Percentiles rank a stretch among this genome's conserved stretches.
Conservation (phyloP, 2,888 invertebrate species). For the Xylota sylvarum region DNA sequence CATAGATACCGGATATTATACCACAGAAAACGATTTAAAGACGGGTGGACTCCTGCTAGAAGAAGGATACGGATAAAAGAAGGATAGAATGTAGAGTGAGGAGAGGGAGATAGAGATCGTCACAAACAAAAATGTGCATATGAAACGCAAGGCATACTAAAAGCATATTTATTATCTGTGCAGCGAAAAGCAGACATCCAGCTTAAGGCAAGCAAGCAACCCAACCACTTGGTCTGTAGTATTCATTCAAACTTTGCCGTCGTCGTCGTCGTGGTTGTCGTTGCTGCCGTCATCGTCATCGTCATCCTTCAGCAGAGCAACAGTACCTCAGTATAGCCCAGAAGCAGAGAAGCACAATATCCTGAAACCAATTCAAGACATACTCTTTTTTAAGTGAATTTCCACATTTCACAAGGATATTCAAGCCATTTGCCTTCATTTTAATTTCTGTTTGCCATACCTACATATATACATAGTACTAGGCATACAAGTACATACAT, state of each 20-base stretch:
- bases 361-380: constrained; percentile 24
- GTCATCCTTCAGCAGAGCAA: constrained; percentile 12
- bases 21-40: constrained; percentile 22
- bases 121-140: background rate
- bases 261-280: background rate
- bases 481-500: background rate
- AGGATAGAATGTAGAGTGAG: too few species aligned
- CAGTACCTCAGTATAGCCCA: background rate
- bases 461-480: background rate
- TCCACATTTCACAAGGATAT: constrained; percentile 26
- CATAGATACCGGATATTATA: background rate
- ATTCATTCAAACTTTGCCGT: constrained; percentile 28
- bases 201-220: constrained; percentile 10
- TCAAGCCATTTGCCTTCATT: constrained; percentile 18
- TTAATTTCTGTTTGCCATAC: constrained; percentile 12
- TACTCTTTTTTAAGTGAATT: constrained; percentile 28
- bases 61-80: too few species aligned
- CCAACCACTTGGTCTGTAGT: constrained; percentile 15
- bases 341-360: constrained; percentile 3
- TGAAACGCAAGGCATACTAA: constrained; percentile 13
- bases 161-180: constrained; percentile 34
- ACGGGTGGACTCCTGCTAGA: background rate
- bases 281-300: background rate
- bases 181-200: constrained; percentile 13
- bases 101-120: too few species aligned